Percentiles rank a stretch among this genome's conserved stretches.
Conservation (phyloP, 2,113 vertebrate genomes). For the Xerus inauris region DNA sequence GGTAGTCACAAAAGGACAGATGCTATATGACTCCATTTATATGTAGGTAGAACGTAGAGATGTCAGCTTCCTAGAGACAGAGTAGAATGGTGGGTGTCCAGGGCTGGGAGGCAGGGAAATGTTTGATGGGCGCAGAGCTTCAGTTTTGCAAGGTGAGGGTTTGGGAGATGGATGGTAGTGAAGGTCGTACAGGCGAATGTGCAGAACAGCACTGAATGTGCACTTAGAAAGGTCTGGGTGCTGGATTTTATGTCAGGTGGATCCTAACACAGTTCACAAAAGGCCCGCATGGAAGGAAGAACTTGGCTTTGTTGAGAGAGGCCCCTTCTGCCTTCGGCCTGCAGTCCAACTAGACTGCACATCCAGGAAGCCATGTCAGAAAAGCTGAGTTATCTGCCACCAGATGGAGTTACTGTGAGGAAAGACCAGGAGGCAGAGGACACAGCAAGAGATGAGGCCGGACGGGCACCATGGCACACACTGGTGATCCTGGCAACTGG, state of each 20-base stretch:
- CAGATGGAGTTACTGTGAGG: not conserved
- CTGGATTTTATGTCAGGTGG: not conserved
- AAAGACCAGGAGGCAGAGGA: not conserved
- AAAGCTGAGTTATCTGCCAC: not conserved
- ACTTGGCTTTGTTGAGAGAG: not conserved
- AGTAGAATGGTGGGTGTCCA: not conserved
- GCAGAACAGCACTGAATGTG: not conserved
- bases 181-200: accelerated
- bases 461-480: too few species aligned
- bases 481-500: too few species aligned
- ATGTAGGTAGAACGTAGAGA: not conserved
- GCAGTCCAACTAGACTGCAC: not conserved
- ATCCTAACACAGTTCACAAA: not conserved
- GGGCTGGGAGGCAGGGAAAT: not conserved
- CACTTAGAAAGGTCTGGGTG: not conserved
- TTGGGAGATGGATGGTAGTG: not conserved
- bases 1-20: not conserved
- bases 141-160: not conserved
- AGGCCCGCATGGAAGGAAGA: not conserved
- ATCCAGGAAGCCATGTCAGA: not conserved
- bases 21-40: not conserved
- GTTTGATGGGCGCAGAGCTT: not conserved
- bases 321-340: not conserved
- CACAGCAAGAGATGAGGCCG: not conserved
- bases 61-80: not conserved